phyloP scores from a whole-genome alignment of 2,113 vertebrate genomes.

The Myrmecobius fasciatus region DNA sequence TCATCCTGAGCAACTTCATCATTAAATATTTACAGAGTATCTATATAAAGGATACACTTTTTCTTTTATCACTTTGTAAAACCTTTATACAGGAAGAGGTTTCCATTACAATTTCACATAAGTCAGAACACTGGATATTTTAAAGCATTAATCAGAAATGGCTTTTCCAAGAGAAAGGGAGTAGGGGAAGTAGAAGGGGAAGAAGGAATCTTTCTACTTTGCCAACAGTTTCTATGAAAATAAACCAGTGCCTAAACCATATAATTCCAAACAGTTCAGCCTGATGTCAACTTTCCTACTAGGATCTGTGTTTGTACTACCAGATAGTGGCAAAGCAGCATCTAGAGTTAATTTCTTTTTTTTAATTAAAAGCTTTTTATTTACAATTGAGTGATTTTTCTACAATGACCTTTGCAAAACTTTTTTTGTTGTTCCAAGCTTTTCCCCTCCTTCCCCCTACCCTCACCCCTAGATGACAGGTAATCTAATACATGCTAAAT shows the following conservation, averaged over 20 bases:
- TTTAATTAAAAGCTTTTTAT: too few species aligned
- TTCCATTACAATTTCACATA: slow-evolving; percentile 6
- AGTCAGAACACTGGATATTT: not conserved
- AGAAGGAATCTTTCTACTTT: not conserved
- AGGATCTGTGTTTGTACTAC: fast-evolving
- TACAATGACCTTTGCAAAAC: too few species aligned
- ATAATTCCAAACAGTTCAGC: not conserved
- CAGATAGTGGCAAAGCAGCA: not conserved
- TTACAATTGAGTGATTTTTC: too few species aligned
- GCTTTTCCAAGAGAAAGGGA: not conserved
- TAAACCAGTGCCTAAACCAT: not conserved
- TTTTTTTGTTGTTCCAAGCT: too few species aligned
- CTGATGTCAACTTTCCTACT: not conserved
- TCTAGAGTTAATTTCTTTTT: not conserved
- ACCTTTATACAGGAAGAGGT: not conserved
- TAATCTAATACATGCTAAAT: too few species aligned
- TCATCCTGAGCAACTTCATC: not conserved
- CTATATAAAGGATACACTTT: not conserved
- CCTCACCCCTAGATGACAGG: too few species aligned
- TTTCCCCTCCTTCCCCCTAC: too few species aligned
- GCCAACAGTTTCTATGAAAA: not conserved
- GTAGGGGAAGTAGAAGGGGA: not conserved
- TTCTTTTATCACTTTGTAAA: not conserved
- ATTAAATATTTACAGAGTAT: slow-evolving; percentile 13
- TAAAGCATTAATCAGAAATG: slow-evolving; percentile 7